Evolutionary conservation across 2,888 invertebrate genomes (phyloP).

Genomic region (Noctua pronuba): DNA sequence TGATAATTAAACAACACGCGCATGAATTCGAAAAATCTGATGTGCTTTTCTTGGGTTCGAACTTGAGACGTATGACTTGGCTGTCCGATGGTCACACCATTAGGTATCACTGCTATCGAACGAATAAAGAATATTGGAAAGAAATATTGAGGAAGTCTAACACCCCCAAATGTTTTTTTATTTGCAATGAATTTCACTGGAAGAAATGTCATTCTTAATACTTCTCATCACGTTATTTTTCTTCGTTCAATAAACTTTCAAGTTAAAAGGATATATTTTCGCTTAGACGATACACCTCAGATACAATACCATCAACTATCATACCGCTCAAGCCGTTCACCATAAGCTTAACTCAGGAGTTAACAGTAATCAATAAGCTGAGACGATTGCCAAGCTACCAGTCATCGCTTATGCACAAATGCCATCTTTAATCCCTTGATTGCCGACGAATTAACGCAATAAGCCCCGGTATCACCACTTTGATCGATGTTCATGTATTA

Average conservation of each 20-base stretch:
- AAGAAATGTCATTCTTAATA: neutral
- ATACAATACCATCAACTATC: neutral
- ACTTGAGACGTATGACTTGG: no score
- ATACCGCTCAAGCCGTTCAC: neutral
- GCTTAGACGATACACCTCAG: neutral
- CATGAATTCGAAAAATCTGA: no score
- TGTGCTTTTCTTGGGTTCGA: no score
- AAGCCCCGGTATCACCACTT: conserved; percentile 42
- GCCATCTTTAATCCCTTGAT: conserved; percentile 49
- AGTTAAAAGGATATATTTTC: neutral
- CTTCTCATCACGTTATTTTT: neutral
- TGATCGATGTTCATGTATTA: conserved; percentile 49
- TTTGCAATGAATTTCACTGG: neutral
- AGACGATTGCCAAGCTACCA: conserved; percentile 37
- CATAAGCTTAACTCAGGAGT: conserved; percentile 12
- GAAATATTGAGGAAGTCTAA: neutral
- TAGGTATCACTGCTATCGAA: no score
- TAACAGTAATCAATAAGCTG: conserved; percentile 46
- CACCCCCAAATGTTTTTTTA: neutral
- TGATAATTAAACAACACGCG: no score
- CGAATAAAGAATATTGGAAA: neutral
- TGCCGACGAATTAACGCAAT: conserved; percentile 45
- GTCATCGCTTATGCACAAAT: conserved; percentile 50
- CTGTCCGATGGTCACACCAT: no score
- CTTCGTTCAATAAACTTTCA: neutral